These are phyloP conservation scores for Syngnathoides biaculeatus DNA, from an alignment of 2,113 vertebrate genomes.

Conservation along the genomic window DNA sequence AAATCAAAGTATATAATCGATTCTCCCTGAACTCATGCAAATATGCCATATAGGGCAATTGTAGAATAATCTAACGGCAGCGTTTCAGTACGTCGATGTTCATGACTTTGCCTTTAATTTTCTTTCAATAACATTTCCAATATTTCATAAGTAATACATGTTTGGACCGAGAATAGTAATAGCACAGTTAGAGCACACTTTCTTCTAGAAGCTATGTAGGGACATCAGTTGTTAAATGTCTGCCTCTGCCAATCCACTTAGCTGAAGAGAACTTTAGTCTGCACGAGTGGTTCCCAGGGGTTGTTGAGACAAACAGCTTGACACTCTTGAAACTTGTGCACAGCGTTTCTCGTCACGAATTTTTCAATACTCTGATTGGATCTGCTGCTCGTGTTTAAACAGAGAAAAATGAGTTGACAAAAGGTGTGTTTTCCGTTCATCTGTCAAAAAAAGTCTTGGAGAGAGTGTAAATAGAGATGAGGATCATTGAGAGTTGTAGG, in stretches of 20 bases:
- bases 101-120: neutral
- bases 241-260: conserved; percentile 34
- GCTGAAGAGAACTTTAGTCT: conserved; percentile 43
- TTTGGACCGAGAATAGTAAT: neutral
- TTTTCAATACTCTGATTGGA: conserved; percentile 17
- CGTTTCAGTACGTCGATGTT: neutral
- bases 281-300: conserved; percentile 34
- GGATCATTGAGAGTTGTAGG: conserved; percentile 36
- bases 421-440: conserved; percentile 67
- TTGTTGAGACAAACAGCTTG: conserved; percentile 43
- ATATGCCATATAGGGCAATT: neutral
- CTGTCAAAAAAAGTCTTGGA: conserved; percentile 63
- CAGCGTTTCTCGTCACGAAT: conserved; percentile 38
- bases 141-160: neutral
- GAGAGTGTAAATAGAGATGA: conserved; percentile 49
- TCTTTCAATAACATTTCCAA: neutral
- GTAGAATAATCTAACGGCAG: neutral
- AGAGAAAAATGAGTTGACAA: conserved; percentile 46
- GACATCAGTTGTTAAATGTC: conserved; percentile 1
- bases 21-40: neutral
- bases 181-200: neutral
- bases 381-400: conserved; percentile 56
- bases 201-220: neutral
- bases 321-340: conserved; percentile 39
- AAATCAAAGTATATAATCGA: neutral